Evolutionary conservation across 2,113 vertebrate genomes (phyloP).

Genomic region (Chloroceryle aenea): DNA sequence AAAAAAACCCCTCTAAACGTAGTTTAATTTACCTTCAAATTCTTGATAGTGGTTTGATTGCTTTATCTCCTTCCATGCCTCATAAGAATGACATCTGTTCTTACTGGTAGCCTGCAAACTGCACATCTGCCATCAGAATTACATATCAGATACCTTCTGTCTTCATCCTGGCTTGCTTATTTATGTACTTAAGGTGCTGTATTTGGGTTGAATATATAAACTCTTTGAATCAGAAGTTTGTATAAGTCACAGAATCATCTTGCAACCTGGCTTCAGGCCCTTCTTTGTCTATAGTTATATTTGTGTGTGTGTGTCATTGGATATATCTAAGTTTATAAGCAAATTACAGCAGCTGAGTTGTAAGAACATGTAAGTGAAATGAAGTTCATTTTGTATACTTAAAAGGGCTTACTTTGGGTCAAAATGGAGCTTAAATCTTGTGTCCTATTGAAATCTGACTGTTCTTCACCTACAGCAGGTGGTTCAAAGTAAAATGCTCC

Average conservation of each 20-base stretch:
- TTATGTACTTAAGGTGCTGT: not conserved
- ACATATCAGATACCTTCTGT: not conserved
- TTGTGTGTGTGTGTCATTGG: not conserved
- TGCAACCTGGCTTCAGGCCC: not conserved
- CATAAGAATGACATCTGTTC: not conserved
- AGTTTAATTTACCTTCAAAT: not conserved
- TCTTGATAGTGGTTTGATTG: not conserved
- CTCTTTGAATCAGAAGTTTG: not conserved
- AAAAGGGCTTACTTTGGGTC: not conserved
- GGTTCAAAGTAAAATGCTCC: not conserved
- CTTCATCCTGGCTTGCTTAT: not conserved
- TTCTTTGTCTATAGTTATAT: not conserved
- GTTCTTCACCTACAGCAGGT: slow-evolving; percentile 7
- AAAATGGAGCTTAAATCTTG: accelerated
- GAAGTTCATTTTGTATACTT: not conserved
- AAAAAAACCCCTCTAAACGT: not conserved
- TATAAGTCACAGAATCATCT: not conserved
- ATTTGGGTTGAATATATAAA: not conserved
- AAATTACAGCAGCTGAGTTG: not conserved
- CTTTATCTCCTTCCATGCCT: not conserved
- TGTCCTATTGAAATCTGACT: not conserved
- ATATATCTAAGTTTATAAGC: not conserved
- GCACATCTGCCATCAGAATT: not conserved
- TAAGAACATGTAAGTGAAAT: not conserved
- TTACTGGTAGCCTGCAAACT: not conserved